Evolutionary conservation across 1,140 invertebrate genomes (phyloP), one percentile per base, ranked within the genome.

Genomic region (Papilio aristodemus): DNA sequence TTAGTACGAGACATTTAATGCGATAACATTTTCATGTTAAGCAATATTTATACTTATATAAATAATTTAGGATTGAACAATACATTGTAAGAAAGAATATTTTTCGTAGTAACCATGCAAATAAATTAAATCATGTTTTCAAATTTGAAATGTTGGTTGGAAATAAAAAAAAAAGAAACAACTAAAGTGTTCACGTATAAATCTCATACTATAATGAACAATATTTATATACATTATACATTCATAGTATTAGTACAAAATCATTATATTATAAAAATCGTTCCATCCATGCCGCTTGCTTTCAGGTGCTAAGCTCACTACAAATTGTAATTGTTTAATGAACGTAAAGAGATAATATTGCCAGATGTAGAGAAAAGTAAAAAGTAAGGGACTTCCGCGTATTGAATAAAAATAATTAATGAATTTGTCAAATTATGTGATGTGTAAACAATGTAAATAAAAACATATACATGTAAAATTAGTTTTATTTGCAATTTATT

Each of bases 381-480:
- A 0, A 64, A 5, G 68, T 39, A 37, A 32, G 69, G 37, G 69
- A 73, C 68, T 73, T 74, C 50, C 57, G 68, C 71, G 68, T 69
- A 71, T 68, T 67, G 37, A 69, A 38, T 39, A 67, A 71, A 22
- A 13, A 54, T 46, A 46, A 60, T 60, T 71, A 59, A 62, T 43
- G 41, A 68, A 67, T 68, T 73, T 75, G 75, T 79, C 71, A 84
- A 83, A 83, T 86, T 79, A 77, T 78, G 79, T 83, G 82, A 85
- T 88, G 86, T 88, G 85, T 76, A 88, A 86, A 87, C 71, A 75
- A 75, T 87, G 83, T 87, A 89, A 85, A 89, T 86, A 86, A 77
- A 83, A 77, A 59, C 77, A 74, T 41, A 68, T 74, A 70, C 70
- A 63, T 62, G 57, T 19, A 13, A 2, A 22, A 7, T 9, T n/a